These are phyloP conservation scores for Cheilosia vernalis DNA, from an alignment of 2,888 invertebrate genomes.

Conservation along the genomic window DNA sequence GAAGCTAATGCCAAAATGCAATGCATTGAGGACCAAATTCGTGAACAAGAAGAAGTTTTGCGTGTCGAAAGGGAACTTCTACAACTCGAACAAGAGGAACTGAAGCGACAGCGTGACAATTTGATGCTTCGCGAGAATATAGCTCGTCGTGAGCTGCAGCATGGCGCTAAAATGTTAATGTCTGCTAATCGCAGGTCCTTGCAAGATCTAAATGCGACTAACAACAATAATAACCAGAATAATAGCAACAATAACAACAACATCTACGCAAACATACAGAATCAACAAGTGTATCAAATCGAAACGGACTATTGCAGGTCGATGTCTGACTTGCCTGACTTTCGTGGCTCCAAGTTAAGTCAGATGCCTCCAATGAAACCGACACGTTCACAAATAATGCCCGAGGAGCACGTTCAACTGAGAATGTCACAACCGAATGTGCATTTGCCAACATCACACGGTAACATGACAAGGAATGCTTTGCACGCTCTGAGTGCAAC, in stretches of 20 bases:
- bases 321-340: conserved; percentile 85
- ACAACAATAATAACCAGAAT: conserved; percentile 77
- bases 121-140: conserved; percentile 87
- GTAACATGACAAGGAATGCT: conserved; percentile 88
- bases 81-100: conserved; percentile 90
- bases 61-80: conserved; percentile 91
- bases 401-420: conserved; percentile 84
- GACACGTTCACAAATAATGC: conserved; percentile 56
- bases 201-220: conserved; percentile 85
- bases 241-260: conserved; percentile 76
- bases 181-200: conserved; percentile 85
- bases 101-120: conserved; percentile 90
- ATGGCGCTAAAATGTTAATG: conserved; percentile 83
- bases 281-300: conserved; percentile 81
- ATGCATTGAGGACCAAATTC: conserved; percentile 87
- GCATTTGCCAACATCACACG: conserved; percentile 78
- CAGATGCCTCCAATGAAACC: conserved; percentile 81
- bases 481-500: conserved; percentile 89
- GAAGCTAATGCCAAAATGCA: conserved; percentile 85
- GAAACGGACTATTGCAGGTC: conserved; percentile 85
- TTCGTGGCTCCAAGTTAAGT: conserved; percentile 79
- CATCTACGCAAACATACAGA: conserved; percentile 79
- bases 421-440: conserved; percentile 84
- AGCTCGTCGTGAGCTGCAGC: conserved; percentile 84
- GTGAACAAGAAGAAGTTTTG: conserved; percentile 89